Percentiles rank a stretch among this genome's conserved stretches.
Evolutionary conservation across 2,888 invertebrate species (phyloP).

Genomic region (Helleia helle): DNA sequence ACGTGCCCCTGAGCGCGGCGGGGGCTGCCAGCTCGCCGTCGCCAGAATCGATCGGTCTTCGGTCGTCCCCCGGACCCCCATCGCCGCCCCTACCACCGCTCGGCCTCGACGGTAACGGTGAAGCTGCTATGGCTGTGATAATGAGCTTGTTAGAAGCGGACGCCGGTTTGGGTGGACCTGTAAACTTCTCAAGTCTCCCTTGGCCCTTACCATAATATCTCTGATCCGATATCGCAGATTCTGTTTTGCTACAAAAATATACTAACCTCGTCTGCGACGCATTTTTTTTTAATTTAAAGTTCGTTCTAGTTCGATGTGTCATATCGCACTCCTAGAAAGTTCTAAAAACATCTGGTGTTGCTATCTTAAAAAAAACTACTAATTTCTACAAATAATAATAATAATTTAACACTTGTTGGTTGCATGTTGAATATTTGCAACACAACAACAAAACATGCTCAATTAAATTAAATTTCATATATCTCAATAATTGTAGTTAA

Average conservation of each 20-base stretch:
- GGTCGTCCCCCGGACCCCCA: conserved; percentile 25
- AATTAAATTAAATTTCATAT: no score
- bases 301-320: not conserved
- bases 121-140: conserved; percentile 93
- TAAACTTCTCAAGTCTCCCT: conserved; percentile 88
- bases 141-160: conserved; percentile 93
- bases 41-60: conserved; percentile 36
- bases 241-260: not conserved
- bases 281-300: not conserved
- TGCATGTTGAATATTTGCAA: no score
- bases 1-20: conserved; percentile 43
- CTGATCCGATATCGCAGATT: not conserved
- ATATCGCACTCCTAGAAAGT: not conserved
- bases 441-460: no score
- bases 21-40: conserved; percentile 25
- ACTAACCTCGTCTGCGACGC: no score
- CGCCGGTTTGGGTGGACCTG: conserved; percentile 89
- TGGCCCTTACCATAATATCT: conserved; percentile 83
- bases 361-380: not conserved
- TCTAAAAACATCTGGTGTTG: not conserved
- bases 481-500: no score
- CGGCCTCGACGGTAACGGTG: conserved; percentile 83
- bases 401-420: no score
- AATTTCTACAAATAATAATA: not conserved
- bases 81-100: conserved; percentile 41